Conservation (phyloP, 2,113 vertebrate genomes). For the Tachysurus fulvidraco region DNA sequence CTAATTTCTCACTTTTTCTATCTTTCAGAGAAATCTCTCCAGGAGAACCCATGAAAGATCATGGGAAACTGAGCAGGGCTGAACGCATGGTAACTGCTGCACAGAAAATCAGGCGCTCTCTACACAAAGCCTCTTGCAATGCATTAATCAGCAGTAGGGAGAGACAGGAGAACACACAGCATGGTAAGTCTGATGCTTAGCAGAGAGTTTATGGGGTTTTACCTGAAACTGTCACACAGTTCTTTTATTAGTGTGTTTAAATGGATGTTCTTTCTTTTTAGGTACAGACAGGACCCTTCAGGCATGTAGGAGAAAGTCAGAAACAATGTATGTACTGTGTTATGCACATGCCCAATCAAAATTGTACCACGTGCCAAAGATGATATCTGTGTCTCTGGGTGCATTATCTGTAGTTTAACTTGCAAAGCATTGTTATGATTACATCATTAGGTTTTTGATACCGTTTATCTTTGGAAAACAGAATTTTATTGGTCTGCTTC, state of each 20-base stretch:
- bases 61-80: constrained; percentile 58
- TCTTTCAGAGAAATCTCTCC: constrained; percentile 35
- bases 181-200: constrained; percentile 18
- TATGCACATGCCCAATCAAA: neutral
- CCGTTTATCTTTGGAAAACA: no score
- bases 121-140: constrained; percentile 19
- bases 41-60: constrained; percentile 9
- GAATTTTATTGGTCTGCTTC: neutral
- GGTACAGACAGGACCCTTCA: neutral
- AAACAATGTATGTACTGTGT: constrained; percentile 11
- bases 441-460: neutral
- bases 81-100: constrained; percentile 69
- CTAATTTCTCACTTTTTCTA: neutral
- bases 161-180: neutral
- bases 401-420: neutral
- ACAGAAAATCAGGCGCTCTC: neutral
- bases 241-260: constrained; percentile 17
- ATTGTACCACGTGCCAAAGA: neutral
- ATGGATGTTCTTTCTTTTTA: constrained; percentile 2
- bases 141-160: neutral
- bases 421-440: neutral
- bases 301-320: constrained; percentile 11
- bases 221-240: neutral
- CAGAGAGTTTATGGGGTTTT: neutral
- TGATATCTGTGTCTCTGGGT: neutral